These are phyloP conservation scores for Clarias pachynema DNA, from an alignment of 2,797 vertebrate species.

Conservation along the genomic window DNA sequence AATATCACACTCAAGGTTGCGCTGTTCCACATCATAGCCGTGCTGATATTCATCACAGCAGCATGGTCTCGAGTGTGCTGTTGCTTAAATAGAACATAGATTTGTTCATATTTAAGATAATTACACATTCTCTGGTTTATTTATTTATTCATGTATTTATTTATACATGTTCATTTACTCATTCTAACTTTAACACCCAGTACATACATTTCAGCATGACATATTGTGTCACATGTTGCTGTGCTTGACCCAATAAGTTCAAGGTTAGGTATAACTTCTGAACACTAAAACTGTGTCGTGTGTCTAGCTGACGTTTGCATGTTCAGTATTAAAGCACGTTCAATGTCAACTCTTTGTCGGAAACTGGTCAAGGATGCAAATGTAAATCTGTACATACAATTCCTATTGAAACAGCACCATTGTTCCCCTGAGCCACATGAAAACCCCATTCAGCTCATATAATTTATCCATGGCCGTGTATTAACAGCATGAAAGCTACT, in stretches of 20 bases:
- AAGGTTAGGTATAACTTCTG: neutral
- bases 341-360: neutral
- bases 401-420: neutral
- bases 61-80: too few species aligned
- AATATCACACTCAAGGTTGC: too few species aligned
- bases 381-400: neutral
- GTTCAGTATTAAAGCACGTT: neutral
- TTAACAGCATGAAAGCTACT: conserved; percentile 5
- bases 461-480: neutral
- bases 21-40: too few species aligned
- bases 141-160: too few species aligned
- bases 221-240: neutral
- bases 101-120: neutral
- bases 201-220: neutral
- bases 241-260: neutral
- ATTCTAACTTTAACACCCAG: neutral
- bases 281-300: neutral
- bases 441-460: neutral
- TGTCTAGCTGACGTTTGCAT: neutral
- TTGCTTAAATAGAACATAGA: neutral
- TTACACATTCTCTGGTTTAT: neutral
- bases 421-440: conserved; percentile 7
- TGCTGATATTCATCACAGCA: too few species aligned
- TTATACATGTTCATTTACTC: neutral
- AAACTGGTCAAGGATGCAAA: neutral